Percentiles rank a stretch among this genome's conserved stretches.
These are phyloP conservation scores for Conopomorpha cramerella DNA, from an alignment of 1,140 invertebrate species.

Conservation along the genomic window DNA sequence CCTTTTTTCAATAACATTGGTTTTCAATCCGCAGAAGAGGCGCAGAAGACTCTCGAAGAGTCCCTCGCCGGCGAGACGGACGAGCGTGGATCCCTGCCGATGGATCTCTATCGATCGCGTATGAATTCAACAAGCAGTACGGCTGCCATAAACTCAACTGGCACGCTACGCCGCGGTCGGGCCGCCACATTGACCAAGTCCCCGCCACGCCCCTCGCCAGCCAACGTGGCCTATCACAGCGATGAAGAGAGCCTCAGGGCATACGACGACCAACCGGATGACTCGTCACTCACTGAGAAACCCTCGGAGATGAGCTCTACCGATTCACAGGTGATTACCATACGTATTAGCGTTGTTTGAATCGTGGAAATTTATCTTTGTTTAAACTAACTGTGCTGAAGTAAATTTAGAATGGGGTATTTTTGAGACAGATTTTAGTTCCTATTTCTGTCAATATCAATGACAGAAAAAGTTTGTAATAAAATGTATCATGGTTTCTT, in stretches of 20 bases:
- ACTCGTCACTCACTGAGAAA: constrained; percentile 93
- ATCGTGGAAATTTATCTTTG: no score
- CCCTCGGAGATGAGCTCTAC: constrained; percentile 93
- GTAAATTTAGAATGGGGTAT: no score
- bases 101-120: constrained; percentile 76
- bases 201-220: constrained; percentile 89
- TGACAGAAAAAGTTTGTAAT: no score
- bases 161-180: constrained; percentile 68
- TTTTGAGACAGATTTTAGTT: no score
- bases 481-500: no score
- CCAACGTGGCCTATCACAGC: constrained; percentile 92
- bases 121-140: constrained; percentile 62
- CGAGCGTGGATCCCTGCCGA: constrained; percentile 77
- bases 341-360: constrained; percentile 47
- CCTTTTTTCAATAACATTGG: constrained; percentile 7
- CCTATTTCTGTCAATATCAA: no score
- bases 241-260: constrained; percentile 93
- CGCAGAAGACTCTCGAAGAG: constrained; percentile 86
- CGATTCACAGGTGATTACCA: constrained; percentile 80
- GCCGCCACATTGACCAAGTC: constrained; percentile 72
- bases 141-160: constrained; percentile 55
- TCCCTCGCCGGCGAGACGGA: constrained; percentile 85
- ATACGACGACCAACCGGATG: constrained; percentile 91
- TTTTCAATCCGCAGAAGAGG: constrained; percentile 73
- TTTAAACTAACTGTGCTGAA: no score